Percentiles rank a stretch among this genome's conserved stretches.
Conservation (phyloP, 1,140 invertebrate genomes). For the Anastatus disparis region DNA sequence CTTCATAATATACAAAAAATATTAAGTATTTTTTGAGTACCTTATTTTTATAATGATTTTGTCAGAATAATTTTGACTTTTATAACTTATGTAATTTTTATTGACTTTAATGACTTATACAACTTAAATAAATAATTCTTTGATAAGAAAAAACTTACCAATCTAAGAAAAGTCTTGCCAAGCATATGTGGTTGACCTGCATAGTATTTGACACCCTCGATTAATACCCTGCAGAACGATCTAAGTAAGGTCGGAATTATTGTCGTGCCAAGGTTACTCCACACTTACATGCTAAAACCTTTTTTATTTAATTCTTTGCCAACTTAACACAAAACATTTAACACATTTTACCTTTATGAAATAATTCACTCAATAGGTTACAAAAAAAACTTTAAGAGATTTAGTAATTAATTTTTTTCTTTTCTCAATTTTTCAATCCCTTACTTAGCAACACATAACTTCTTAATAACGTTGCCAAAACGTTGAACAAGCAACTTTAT, state of each 20-base stretch:
- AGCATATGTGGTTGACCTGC: slow-evolving; percentile 87
- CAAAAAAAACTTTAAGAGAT: neutral
- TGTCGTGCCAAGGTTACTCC: slow-evolving; percentile 62
- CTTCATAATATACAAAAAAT: no score
- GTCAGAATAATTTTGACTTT: no score
- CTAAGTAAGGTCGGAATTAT: slow-evolving; percentile 68
- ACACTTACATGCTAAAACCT: slow-evolving; percentile 53
- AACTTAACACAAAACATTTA: slow-evolving; percentile 34
- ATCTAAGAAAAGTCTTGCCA: slow-evolving; percentile 85
- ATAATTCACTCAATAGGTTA: no score
- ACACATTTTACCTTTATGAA: no score
- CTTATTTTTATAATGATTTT: no score
- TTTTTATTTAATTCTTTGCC: slow-evolving; percentile 38
- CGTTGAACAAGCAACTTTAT: no score
- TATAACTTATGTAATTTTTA: no score
- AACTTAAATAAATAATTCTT: no score
- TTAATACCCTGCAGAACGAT: slow-evolving; percentile 81
- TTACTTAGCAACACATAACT: no score
- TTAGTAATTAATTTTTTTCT: neutral
- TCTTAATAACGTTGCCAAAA: no score
- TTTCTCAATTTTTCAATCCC: neutral
- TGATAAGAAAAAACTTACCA: slow-evolving; percentile 69
- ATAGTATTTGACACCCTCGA: slow-evolving; percentile 94
- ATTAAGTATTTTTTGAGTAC: no score
- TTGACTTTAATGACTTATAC: no score